Evolutionary conservation across 2,113 vertebrate genomes (phyloP).

Genomic region (Panthera uncia): DNA sequence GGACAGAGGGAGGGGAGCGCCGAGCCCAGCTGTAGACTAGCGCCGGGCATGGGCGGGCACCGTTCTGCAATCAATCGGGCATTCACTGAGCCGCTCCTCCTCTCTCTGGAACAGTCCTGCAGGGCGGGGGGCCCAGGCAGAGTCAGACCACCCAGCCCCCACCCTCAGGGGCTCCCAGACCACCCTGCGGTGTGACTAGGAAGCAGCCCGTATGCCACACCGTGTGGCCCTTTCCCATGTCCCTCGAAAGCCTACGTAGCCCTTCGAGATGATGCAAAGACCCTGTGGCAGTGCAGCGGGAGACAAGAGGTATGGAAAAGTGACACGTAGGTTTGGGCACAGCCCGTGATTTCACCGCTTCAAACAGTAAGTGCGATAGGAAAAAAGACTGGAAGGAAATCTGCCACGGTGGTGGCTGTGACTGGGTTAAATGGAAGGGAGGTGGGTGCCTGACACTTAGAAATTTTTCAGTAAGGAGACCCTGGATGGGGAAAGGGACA

Average conservation of each 20-base stretch:
- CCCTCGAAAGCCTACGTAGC: neutral
- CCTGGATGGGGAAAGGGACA: neutral
- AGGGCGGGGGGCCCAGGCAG: neutral
- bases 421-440: neutral
- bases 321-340: too few relatives aligned
- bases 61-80: neutral
- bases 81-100: neutral
- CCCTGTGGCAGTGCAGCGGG: rapidly evolving
- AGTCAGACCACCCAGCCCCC: neutral
- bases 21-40: neutral
- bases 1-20: neutral
- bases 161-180: neutral
- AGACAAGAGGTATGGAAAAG: rapidly evolving
- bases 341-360: neutral
- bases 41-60: rapidly evolving
- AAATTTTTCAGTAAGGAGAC: neutral
- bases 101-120: neutral
- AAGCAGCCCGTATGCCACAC: neutral
- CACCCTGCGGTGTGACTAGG: neutral
- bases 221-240: neutral
- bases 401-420: rapidly evolving
- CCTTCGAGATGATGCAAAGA: neutral
- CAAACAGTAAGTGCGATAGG: rapidly evolving
- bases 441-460: neutral
- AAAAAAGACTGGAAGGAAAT: neutral